phyloP scores from a whole-genome alignment of 37 sponge, comb jelly and placozoan genomes.

The Ianthella basta region DNA sequence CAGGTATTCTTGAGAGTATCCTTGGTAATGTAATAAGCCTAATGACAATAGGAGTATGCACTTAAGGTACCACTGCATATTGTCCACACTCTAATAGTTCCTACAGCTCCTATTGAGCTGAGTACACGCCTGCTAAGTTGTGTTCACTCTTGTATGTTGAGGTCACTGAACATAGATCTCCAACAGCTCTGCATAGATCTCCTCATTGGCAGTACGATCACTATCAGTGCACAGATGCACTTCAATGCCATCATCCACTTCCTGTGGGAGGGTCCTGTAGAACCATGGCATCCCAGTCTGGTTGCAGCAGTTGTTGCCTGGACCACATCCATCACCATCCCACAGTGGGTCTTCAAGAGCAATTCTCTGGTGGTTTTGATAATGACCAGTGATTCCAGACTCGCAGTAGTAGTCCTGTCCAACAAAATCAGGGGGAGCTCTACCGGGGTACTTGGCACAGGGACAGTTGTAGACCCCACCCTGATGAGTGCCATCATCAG shows the following conservation, averaged over 20 bases:
- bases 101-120: too few species aligned
- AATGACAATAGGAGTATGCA: too few species aligned
- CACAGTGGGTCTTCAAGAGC: constrained; percentile 20
- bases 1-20: too few species aligned
- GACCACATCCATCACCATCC: constrained; percentile 33
- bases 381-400: constrained; percentile 16
- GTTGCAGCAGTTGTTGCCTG: constrained; percentile 22
- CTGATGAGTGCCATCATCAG: not conserved
- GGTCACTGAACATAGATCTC: constrained; percentile 31
- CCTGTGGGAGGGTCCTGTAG: constrained; percentile 18
- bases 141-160: not conserved
- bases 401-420: constrained; percentile 28
- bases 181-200: not conserved
- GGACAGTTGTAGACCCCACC: constrained; percentile 1
- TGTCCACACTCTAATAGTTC: too few species aligned
- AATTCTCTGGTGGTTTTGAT: not conserved
- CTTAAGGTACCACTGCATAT: too few species aligned
- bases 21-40: too few species aligned
- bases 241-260: constrained; percentile 34
- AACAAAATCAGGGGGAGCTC: not conserved
- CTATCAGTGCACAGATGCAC: not conserved
- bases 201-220: not conserved
- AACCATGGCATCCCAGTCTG: constrained; percentile 34
- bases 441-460: not conserved
- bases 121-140: not conserved